Conservation (phyloP, 2,888 invertebrate species). For the Machimus atricapillus region DNA sequence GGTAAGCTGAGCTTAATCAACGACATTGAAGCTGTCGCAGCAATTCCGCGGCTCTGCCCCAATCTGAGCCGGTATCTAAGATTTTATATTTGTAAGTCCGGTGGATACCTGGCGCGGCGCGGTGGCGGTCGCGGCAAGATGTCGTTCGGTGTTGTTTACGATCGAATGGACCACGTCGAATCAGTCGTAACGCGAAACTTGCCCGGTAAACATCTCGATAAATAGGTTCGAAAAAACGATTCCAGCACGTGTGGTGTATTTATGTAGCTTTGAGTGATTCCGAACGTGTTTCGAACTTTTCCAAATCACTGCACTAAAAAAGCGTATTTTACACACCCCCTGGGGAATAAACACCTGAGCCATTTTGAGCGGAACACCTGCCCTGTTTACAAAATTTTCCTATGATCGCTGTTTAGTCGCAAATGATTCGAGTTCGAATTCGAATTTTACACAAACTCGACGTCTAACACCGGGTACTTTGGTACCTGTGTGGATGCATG, state of each 20-base stretch:
- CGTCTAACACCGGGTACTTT: neutral
- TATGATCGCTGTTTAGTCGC: neutral
- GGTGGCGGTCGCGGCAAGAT: neutral
- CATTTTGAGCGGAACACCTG: neutral
- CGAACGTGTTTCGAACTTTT: neutral
- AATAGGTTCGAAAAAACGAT: neutral
- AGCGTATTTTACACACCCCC: neutral
- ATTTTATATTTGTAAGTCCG: neutral
- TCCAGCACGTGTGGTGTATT: constrained; percentile 8
- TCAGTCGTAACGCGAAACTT: constrained; percentile 62
- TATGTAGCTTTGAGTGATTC: neutral
- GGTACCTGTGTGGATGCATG: neutral
- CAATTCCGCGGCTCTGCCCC: neutral
- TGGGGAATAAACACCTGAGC: neutral
- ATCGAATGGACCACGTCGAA: constrained; percentile 46
- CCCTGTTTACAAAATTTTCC: neutral
- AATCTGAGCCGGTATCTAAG: constrained; percentile 12
- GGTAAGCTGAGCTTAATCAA: neutral
- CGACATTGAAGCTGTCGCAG: neutral
- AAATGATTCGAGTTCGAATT: neutral
- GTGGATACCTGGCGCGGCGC: neutral
- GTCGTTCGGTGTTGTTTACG: constrained; percentile 25
- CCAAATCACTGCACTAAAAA: neutral
- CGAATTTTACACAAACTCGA: neutral
- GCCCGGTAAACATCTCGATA: constrained; percentile 54